A percentile compares a stretch with the other conserved stretches of the same genome.
Conservation (phyloP, 2,888 invertebrate species). For the Hipparchia semele region DNA sequence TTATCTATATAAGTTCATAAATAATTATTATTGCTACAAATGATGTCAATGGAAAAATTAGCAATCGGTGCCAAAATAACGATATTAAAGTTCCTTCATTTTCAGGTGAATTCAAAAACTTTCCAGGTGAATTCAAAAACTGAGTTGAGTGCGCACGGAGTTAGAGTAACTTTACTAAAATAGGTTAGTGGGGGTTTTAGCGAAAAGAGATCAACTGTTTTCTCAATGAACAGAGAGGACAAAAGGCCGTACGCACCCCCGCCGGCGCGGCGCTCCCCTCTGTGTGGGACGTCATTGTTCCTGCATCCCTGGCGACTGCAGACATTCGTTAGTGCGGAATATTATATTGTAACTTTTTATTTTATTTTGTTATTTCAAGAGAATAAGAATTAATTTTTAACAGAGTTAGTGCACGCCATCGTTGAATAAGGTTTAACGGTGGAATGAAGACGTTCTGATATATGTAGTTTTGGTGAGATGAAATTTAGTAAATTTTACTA, state of each 20-base stretch:
- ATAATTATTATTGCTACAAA: too few relatives aligned
- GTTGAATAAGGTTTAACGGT: too few relatives aligned
- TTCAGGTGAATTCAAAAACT: too few relatives aligned
- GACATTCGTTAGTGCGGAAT: constrained; percentile 7
- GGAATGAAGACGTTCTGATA: too few relatives aligned
- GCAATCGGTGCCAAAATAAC: too few relatives aligned
- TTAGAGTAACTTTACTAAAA: background rate
- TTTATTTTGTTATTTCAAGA: background rate
- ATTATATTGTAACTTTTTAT: background rate
- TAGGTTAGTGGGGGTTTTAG: constrained; percentile 7
- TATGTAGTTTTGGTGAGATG: too few relatives aligned
- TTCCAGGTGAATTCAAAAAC: background rate
- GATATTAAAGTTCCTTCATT: too few relatives aligned
- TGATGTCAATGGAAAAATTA: too few relatives aligned
- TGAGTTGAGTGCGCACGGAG: background rate
- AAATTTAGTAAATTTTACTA: too few relatives aligned
- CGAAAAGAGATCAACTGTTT: background rate
- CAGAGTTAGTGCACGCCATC: too few relatives aligned
- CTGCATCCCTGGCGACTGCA: background rate
- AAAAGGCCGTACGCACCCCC: background rate
- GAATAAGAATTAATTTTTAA: too few relatives aligned
- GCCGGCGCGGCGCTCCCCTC: background rate
- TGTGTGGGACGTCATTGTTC: background rate
- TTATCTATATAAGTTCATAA: too few relatives aligned
- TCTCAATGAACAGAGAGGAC: constrained; percentile 3